Base-by-base conservation (phyloP, 2,888 invertebrate genomes). In the Chloroclystis v-ata region DNA sequence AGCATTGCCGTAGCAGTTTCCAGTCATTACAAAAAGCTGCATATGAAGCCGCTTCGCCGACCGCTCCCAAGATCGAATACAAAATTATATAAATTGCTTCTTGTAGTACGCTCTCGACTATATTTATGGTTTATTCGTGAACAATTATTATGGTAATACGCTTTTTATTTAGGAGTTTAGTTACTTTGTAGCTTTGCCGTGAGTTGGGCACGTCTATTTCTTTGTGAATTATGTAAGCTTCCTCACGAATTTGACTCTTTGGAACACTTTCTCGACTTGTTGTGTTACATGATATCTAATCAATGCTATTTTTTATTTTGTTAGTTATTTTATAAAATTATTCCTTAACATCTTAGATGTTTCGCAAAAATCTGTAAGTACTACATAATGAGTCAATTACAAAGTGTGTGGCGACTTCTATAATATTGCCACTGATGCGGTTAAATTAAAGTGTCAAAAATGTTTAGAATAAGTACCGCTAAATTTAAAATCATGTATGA, bases 31-130 rank as follows among this genome's bases (percentile, higher is more conserved):
- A 28, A 75, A 72, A 59, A 73, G 75, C 75, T 75, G 71, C 72
- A 72, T 73, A 73, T 66, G 5, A 6, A 9, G 68, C 63, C 59
- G 63, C 67, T 69, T 24, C 72, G 73, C 43, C n/a, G 20, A 20
- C 20, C 54, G 42, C 43, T 53, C 54, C 45, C 54, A 51, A 71
- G 74, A 73, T 78, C 70, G 72, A 74, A 78, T 77, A 76, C 73
- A 72, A 77, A 78, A 80, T 76, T 77, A 76, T 73, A 78, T 77
- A 77, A 80, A 78, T 78, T 76, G 75, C 77, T 76, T 71, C 74
- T 74, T 66, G 75, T 66, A 68, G 69, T 75, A 72, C 72, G 71
- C 59, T 55, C 62, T 60, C 52, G 50, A 52, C 50, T 60, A 57
- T 28, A 52, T 59, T 69, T 68, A 65, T 67, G 66, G 63, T 45